A percentile compares a stretch with the other conserved stretches of the same genome.
Evolutionary conservation across 2,797 vertebrate genomes (phyloP).

Genomic region (Platyrinchus mystaceus): DNA sequence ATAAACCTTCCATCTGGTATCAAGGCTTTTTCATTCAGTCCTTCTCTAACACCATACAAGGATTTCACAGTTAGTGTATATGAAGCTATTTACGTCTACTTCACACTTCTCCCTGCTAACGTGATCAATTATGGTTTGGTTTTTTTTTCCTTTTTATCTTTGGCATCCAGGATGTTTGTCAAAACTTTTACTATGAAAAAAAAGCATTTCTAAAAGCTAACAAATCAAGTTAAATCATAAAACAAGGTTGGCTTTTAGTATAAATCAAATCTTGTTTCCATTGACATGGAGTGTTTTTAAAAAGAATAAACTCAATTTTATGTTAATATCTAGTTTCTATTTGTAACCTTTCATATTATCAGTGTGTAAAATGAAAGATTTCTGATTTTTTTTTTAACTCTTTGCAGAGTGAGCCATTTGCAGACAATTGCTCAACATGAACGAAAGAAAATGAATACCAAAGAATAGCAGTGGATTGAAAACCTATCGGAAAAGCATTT

Average conservation of each 20-base stretch:
- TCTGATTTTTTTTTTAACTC: background rate
- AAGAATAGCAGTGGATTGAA: conserved; percentile 59
- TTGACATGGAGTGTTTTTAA: background rate
- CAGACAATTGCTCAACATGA: background rate
- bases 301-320: background rate
- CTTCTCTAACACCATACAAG: background rate
- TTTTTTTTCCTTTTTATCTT: background rate
- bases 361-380: background rate
- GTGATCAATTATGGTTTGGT: background rate
- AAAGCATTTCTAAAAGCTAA: background rate
- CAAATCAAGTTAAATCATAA: background rate
- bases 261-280: background rate
- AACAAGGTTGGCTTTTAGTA: background rate
- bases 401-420: conserved; percentile 53
- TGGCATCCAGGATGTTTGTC: background rate
- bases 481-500: background rate
- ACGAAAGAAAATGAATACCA: conserved; percentile 65
- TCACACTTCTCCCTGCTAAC: background rate
- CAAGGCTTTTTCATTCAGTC: conserved; percentile 24
- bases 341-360: background rate
- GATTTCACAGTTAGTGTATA: background rate
- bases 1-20: conserved; percentile 70
- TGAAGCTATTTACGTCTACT: background rate
- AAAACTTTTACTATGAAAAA: background rate
- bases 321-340: background rate